These are phyloP conservation scores for Serilophus lunatus DNA, from an alignment of 2,113 vertebrate species.

Conservation along the genomic window DNA sequence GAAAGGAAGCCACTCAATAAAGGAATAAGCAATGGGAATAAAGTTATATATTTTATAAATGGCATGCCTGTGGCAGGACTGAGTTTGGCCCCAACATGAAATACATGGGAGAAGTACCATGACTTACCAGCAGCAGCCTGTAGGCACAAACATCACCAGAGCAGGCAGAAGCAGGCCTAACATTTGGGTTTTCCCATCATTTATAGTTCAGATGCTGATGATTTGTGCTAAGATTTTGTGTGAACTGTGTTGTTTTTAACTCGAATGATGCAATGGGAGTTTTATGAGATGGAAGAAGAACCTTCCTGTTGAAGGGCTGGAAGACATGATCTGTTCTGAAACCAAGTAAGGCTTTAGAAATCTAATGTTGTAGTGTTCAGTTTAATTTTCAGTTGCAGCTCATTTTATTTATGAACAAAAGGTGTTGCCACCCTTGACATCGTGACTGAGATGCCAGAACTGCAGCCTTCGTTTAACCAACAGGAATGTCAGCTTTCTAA, in stretches of 20 bases:
- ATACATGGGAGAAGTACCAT: not conserved
- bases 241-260: not conserved
- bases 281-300: not conserved
- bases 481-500: not conserved
- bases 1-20: not conserved
- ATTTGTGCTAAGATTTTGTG: not conserved
- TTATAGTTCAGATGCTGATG: not conserved
- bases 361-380: not conserved
- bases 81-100: not conserved
- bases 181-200: accelerated
- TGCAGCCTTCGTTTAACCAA: not conserved
- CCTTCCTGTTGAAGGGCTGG: not conserved
- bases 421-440: not conserved
- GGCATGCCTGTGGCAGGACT: not conserved
- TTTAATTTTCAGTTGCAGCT: not conserved
- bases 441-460: not conserved
- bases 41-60: not conserved
- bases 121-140: not conserved
- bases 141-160: not conserved
- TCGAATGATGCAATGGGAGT: not conserved
- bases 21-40: not conserved
- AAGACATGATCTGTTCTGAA: not conserved
- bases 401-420: not conserved
- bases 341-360: not conserved
- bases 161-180: not conserved